Percentiles rank a stretch among this genome's conserved stretches.
phyloP scores from a whole-genome alignment of 2,888 invertebrate species.

The Monochamus alternatus region DNA sequence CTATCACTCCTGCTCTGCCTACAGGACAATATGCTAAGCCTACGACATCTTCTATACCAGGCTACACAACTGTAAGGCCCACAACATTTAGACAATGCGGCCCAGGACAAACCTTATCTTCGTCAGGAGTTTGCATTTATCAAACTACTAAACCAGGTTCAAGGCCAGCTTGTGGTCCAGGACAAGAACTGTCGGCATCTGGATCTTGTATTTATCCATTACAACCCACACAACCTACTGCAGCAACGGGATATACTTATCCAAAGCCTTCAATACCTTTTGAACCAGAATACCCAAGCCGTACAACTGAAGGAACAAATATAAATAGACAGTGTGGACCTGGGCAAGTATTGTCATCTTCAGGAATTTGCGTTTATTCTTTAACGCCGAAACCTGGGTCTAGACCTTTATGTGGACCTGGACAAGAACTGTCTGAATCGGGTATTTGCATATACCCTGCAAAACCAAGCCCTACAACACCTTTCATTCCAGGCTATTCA shows the following conservation, averaged over 20 bases:
- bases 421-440: slow-evolving; percentile 32
- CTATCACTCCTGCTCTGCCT: slow-evolving; percentile 2
- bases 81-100: slow-evolving; percentile 36
- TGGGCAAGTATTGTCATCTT: slow-evolving; percentile 38
- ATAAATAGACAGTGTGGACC: slow-evolving; percentile 27
- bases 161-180: slow-evolving; percentile 21
- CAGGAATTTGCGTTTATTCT: slow-evolving; percentile 35
- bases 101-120: slow-evolving; percentile 46
- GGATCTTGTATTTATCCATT: slow-evolving; percentile 14
- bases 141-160: slow-evolving; percentile 34
- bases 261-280: neutral
- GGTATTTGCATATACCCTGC: slow-evolving; percentile 29
- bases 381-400: slow-evolving; percentile 15
- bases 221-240: slow-evolving; percentile 16
- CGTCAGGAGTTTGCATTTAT: slow-evolving; percentile 35
- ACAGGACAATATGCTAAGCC: slow-evolving; percentile 45
- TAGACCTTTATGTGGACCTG: slow-evolving; percentile 33
- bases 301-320: slow-evolving; percentile 13
- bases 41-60: slow-evolving; percentile 38
- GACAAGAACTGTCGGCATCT: slow-evolving; percentile 50
- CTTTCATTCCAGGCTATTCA: slow-evolving; percentile 10
- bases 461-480: slow-evolving; percentile 1
- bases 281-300: neutral
- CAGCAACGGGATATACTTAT: neutral
- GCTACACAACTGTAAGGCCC: slow-evolving; percentile 23